These are phyloP conservation scores for Orthosia incerta DNA, from an alignment of 2,888 invertebrate species.

Conservation along the genomic window DNA sequence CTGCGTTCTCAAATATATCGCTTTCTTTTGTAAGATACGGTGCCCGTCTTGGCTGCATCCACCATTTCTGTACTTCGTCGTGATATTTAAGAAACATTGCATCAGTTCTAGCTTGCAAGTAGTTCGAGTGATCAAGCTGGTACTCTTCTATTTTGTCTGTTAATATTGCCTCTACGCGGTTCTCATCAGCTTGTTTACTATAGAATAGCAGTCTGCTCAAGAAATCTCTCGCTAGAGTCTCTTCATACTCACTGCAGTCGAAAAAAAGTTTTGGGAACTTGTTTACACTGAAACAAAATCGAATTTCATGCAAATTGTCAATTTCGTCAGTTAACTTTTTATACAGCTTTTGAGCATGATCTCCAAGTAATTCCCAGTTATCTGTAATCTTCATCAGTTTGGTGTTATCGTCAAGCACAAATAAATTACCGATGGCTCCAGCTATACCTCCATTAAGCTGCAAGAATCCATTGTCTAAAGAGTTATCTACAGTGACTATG, in stretches of 20 bases:
- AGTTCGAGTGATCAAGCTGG: not conserved
- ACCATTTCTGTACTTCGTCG: constrained; percentile 8
- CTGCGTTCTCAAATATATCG: not conserved
- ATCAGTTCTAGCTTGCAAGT: not conserved
- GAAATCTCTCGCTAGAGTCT: not conserved
- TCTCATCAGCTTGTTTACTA: not conserved
- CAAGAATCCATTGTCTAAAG: not conserved
- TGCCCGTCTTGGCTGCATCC: not conserved
- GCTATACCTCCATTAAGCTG: constrained; percentile 8
- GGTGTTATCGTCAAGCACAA: constrained; percentile 5
- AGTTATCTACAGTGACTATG: not conserved
- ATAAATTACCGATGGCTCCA: constrained; percentile 5
- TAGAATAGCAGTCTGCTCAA: not conserved
- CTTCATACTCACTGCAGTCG: not conserved
- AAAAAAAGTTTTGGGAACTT: not conserved
- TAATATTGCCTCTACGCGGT: not conserved
- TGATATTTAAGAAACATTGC: constrained; percentile 4
- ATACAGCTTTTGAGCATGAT: not conserved
- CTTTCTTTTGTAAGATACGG: not conserved
- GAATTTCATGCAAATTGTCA: not conserved
- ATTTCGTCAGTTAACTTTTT: not conserved
- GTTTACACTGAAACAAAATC: not conserved
- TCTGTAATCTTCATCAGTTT: constrained; percentile 5
- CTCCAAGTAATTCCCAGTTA: not conserved
- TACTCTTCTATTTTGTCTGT: not conserved